Conservation (phyloP, 2,888 invertebrate genomes). For the Crocallis elinguaria region DNA sequence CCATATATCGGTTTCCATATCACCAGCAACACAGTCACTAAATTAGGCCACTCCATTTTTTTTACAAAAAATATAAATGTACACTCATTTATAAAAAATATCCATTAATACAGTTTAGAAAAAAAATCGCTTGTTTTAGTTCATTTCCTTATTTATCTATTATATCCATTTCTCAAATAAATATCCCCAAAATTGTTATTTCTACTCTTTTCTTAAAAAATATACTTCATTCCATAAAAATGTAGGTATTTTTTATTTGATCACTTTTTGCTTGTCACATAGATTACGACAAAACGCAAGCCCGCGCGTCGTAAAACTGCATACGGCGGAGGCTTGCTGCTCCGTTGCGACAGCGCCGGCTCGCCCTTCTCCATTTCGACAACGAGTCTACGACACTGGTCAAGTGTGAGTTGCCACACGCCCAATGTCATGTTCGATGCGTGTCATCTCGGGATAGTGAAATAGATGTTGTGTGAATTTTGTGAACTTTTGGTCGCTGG, state of each 20-base stretch:
- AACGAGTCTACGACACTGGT: too few relatives aligned
- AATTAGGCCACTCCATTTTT: constrained; percentile 33
- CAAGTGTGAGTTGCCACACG: constrained; percentile 14
- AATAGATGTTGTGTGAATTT: background rate
- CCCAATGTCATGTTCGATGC: constrained; percentile 15
- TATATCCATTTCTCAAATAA: too few relatives aligned
- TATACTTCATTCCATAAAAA: too few relatives aligned
- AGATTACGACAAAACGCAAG: background rate
- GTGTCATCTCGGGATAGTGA: background rate
- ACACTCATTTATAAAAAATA: background rate
- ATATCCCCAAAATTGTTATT: too few relatives aligned
- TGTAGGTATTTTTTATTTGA: background rate
- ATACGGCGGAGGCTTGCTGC: background rate
- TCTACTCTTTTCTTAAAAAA: too few relatives aligned
- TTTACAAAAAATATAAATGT: background rate
- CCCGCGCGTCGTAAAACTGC: constrained; percentile 5
- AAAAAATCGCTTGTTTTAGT: too few relatives aligned
- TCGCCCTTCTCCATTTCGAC: constrained; percentile 15
- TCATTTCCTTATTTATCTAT: too few relatives aligned
- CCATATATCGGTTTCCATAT: constrained; percentile 33
- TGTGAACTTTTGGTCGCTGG: background rate
- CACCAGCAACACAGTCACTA: constrained; percentile 35
- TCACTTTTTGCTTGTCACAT: background rate
- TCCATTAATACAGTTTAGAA: too few relatives aligned
- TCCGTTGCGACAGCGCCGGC: background rate